A percentile compares a stretch with the other conserved stretches of the same genome.
phyloP scores from a whole-genome alignment of 2,797 vertebrate genomes.

The Sebastes steindachneri region DNA sequence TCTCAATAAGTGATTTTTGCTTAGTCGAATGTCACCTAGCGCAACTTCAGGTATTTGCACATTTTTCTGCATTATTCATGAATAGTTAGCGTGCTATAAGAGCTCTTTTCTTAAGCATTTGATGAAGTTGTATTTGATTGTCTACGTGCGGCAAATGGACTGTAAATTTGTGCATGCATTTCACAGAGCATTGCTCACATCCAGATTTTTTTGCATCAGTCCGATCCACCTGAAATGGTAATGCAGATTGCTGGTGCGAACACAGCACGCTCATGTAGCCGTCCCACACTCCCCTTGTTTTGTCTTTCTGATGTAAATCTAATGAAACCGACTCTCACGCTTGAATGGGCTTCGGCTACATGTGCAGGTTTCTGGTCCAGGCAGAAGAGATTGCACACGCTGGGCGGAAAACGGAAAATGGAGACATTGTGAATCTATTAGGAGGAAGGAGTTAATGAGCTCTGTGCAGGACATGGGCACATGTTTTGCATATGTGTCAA shows the following conservation, averaged over 20 bases:
- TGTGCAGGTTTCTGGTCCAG: slow-evolving; percentile 42
- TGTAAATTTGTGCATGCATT: slow-evolving; percentile 18
- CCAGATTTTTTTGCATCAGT: slow-evolving; percentile 11
- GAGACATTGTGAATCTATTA: slow-evolving; percentile 58
- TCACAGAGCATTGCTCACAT: slow-evolving; percentile 36
- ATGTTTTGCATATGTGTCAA: slow-evolving; percentile 57
- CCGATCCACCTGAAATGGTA: slow-evolving; percentile 45
- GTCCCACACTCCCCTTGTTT: slow-evolving; percentile 37
- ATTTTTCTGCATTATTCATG: slow-evolving; percentile 2
- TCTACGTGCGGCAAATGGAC: neutral
- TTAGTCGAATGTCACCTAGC: neutral
- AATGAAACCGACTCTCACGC: slow-evolving; percentile 61
- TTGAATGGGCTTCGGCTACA: slow-evolving; percentile 27
- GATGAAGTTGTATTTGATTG: neutral
- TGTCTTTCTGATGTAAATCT: slow-evolving; percentile 57
- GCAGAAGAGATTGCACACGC: slow-evolving; percentile 36
- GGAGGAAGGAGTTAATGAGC: slow-evolving; percentile 53
- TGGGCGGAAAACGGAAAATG: slow-evolving; percentile 27
- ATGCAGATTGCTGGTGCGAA: slow-evolving; percentile 37
- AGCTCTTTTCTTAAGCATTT: neutral
- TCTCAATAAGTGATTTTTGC: slow-evolving; percentile 6
- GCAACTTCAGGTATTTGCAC: neutral
- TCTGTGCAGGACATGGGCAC: slow-evolving; percentile 34
- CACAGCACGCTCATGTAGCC: slow-evolving; percentile 31
- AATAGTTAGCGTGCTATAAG: neutral